Percentiles rank a stretch among this genome's conserved stretches.
phyloP scores from a whole-genome alignment of 23 tunicate species.

The Styela clava region DNA sequence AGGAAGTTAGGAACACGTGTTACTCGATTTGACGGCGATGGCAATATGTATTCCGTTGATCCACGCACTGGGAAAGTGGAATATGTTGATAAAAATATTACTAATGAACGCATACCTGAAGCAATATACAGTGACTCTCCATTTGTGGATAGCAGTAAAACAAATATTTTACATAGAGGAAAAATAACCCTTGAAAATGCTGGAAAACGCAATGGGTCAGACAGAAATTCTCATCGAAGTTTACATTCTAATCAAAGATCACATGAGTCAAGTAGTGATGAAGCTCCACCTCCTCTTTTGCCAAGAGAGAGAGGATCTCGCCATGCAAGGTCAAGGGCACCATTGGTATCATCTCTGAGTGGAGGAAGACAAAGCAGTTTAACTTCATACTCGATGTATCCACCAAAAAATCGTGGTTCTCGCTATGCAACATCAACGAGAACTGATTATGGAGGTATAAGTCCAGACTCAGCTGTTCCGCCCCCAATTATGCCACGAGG shows the following conservation, averaged over 20 bases:
- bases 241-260: neutral
- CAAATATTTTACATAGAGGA: neutral
- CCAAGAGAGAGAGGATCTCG: constrained; percentile 9
- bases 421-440: neutral
- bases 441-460: neutral
- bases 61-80: constrained; percentile 10
- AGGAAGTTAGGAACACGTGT: constrained; percentile 5
- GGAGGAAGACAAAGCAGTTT: constrained; percentile 1
- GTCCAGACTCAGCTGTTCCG: constrained; percentile 18
- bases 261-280: neutral
- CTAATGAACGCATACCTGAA: neutral
- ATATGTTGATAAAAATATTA: neutral
- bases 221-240: neutral
- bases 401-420: neutral
- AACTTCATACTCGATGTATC: constrained; percentile 12
- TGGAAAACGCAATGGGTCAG: neutral
- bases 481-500: constrained; percentile 27
- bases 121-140: neutral
- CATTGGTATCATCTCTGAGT: neutral
- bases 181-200: neutral
- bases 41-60: constrained; percentile 3
- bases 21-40: constrained; percentile 1
- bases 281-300: constrained; percentile 11
- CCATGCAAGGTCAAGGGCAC: neutral
- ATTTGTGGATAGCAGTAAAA: neutral